Conservation (phyloP, 2,888 invertebrate species). For the Micoletzkya japonica region DNA sequence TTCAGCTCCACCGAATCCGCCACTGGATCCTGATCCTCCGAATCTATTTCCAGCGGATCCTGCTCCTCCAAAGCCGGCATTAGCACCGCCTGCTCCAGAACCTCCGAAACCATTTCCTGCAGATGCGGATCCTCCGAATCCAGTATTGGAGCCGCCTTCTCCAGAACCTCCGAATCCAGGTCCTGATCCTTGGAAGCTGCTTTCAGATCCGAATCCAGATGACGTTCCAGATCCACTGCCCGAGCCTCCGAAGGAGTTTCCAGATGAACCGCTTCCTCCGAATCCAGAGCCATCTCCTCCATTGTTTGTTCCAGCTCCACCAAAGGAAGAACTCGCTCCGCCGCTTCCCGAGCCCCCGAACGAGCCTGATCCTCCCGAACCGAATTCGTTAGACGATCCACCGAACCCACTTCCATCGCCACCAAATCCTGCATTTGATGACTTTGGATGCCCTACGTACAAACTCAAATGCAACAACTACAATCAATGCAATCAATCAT, state of each 20-base stretch:
- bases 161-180: not conserved
- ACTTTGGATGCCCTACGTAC: too few species aligned
- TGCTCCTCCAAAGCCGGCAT: not conserved
- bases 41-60: not conserved
- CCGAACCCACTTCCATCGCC: too few species aligned
- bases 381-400: too few species aligned
- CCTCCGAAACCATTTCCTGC: not conserved
- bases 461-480: too few species aligned
- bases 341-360: not conserved
- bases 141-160: not conserved
- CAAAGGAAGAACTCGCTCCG: slow-evolving; percentile 1
- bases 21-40: slow-evolving; percentile 1
- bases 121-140: not conserved
- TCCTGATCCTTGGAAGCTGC: not conserved
- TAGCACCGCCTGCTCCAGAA: not conserved
- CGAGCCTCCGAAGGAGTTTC: slow-evolving; percentile 6
- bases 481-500: too few species aligned
- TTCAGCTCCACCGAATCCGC: not conserved
- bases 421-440: too few species aligned
- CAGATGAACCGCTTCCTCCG: slow-evolving; percentile 1
- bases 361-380: not conserved
- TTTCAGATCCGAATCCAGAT: too few species aligned
- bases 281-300: slow-evolving; percentile 8
- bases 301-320: not conserved
- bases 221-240: not conserved